These are phyloP conservation scores for Leguminivora glycinivorella DNA, from an alignment of 1,140 invertebrate genomes.

Conservation along the genomic window DNA sequence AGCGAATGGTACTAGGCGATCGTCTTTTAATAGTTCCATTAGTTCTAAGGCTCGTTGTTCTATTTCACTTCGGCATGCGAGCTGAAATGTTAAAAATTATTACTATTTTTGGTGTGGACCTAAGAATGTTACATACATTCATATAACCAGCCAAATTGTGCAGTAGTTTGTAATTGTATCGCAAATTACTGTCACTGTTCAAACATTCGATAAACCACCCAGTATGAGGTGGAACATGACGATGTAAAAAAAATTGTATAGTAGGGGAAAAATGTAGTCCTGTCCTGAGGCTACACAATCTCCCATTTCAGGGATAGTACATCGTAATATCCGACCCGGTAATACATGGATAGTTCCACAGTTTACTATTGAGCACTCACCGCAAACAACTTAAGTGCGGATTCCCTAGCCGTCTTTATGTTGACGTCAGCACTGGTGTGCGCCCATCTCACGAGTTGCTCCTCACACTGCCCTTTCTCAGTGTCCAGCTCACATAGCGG, in stretches of 20 bases:
- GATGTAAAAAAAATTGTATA: too few species aligned
- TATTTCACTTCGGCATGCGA: conserved; percentile 89
- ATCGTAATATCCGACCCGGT: too few species aligned
- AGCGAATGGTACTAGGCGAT: conserved; percentile 88
- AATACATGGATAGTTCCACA: too few species aligned
- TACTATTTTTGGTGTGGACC: neutral
- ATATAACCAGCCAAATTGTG: too few species aligned
- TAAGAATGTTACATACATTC: neutral
- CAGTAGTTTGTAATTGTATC: too few species aligned
- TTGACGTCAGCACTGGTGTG: conserved; percentile 81
- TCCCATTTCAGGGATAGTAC: too few species aligned
- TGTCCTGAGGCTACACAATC: too few species aligned
- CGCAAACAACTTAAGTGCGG: conserved; percentile 94
- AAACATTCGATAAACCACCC: too few species aligned
- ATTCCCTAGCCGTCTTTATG: conserved; percentile 84
- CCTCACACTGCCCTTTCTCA: conserved; percentile 91
- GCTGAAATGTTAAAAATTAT: conserved; percentile 75
- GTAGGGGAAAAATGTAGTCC: too few species aligned
- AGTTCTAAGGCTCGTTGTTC: conserved; percentile 93
- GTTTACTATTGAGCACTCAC: conserved; percentile 82
- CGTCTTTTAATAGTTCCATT: conserved; percentile 89
- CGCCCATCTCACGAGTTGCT: conserved; percentile 84
- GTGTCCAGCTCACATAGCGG: conserved; percentile 90
- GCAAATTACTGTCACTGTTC: too few species aligned
- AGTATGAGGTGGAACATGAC: too few species aligned